Conservation (phyloP, 2,113 vertebrate species). For the Vulpes vulpes region DNA sequence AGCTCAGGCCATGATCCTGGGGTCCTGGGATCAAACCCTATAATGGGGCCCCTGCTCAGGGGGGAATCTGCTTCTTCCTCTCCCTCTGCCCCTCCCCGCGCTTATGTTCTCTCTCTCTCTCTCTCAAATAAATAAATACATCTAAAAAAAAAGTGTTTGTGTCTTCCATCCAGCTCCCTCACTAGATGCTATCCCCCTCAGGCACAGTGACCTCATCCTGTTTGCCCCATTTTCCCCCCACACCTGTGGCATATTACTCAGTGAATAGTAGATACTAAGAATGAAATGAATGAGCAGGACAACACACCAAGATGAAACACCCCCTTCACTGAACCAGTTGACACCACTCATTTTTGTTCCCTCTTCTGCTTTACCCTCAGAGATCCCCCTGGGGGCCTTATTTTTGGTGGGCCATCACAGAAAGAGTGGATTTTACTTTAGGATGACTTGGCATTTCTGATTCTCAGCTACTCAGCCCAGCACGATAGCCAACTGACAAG, state of each 20-base stretch:
- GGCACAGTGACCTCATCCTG: not conserved
- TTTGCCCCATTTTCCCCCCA: not conserved
- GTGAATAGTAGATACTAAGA: not conserved
- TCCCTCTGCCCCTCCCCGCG: too few relatives aligned
- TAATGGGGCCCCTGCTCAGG: too few relatives aligned
- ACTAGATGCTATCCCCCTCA: not conserved
- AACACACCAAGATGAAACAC: not conserved
- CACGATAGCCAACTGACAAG: not conserved
- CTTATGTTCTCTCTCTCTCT: too few relatives aligned
- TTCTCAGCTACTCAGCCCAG: not conserved
- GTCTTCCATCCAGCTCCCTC: not conserved
- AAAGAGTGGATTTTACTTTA: not conserved
- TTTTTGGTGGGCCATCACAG: not conserved
- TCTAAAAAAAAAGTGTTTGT: too few relatives aligned
- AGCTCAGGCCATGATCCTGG: too few relatives aligned
- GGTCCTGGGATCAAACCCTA: too few relatives aligned
- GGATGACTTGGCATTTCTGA: constrained; percentile 8
- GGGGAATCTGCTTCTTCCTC: too few relatives aligned
- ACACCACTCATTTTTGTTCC: not conserved
- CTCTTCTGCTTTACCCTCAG: not conserved
- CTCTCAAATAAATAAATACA: too few relatives aligned
- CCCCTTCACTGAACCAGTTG: not conserved
- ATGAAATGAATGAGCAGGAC: not conserved
- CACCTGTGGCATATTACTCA: not conserved
- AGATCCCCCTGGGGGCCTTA: not conserved